phyloP scores from a whole-genome alignment of 2,888 invertebrate species.

The Pyrrhia umbra region DNA sequence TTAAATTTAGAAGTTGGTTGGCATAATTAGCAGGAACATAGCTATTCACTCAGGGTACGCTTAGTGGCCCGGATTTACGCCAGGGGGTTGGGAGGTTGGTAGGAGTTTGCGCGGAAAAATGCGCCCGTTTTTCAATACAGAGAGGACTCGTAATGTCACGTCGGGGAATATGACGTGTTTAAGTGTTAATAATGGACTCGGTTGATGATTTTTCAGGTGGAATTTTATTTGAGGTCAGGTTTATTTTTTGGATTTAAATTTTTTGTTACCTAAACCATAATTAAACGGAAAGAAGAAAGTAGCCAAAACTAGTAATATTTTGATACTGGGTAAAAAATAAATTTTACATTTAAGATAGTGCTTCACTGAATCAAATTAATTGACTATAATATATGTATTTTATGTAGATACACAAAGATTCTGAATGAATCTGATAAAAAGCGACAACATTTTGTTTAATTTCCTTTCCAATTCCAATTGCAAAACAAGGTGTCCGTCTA shows the following conservation, averaged over 20 bases:
- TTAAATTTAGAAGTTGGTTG: constrained; percentile 89
- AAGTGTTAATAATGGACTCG: constrained; percentile 51
- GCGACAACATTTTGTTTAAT: constrained; percentile 22
- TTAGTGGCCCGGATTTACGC: constrained; percentile 72
- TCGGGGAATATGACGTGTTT: constrained; percentile 56
- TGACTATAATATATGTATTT: no score
- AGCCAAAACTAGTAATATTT: no score
- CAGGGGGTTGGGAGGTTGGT: constrained; percentile 57
- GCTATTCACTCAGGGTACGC: constrained; percentile 87
- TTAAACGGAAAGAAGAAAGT: background rate
- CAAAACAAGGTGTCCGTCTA: constrained; percentile 54
- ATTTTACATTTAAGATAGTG: no score
- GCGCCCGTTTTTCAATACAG: constrained; percentile 61
- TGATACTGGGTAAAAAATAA: no score
- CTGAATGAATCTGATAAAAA: constrained; percentile 9
- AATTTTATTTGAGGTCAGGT: constrained; percentile 5
- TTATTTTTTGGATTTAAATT: constrained; percentile 6
- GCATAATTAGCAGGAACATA: constrained; percentile 86
- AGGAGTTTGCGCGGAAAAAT: constrained; percentile 58
- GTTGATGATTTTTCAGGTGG: constrained; percentile 36
- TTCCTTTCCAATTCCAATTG: constrained; percentile 34
- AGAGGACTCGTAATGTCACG: constrained; percentile 50
- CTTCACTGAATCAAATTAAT: no score
- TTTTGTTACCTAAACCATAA: background rate
- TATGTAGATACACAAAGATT: background rate